phyloP scores from a whole-genome alignment of 2,113 vertebrate genomes.

The Cinclus cinclus region DNA sequence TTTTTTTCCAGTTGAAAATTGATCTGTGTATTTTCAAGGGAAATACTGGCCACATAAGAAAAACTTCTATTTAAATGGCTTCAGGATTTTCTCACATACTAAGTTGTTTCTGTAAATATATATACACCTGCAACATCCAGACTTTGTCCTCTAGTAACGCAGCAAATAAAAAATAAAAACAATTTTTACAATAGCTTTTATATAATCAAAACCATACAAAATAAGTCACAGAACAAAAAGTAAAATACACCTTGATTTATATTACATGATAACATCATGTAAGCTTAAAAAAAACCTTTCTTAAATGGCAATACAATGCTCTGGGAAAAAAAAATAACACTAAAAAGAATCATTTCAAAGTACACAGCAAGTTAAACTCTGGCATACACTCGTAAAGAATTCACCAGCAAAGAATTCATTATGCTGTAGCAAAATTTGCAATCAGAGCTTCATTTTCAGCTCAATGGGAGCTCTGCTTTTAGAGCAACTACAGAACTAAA shows the following conservation, averaged over 20 bases:
- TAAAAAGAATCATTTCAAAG: neutral
- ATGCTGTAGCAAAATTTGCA: neutral
- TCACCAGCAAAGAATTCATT: neutral
- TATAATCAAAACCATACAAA: neutral
- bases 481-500: neutral
- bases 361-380: neutral
- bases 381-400: neutral
- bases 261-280: neutral
- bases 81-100: neutral
- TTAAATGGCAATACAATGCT: neutral
- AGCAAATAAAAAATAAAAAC: neutral
- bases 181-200: neutral
- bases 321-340: neutral
- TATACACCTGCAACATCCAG: neutral
- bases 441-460: neutral
- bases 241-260: neutral
- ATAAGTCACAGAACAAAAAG: neutral
- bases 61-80: neutral
- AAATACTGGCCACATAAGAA: neutral
- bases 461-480: neutral
- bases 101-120: neutral
- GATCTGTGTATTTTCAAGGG: neutral
- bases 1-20: neutral
- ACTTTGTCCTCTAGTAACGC: neutral
- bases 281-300: neutral